phyloP scores from a whole-genome alignment of 2,888 invertebrate genomes.

The Endotricha flammealis region DNA sequence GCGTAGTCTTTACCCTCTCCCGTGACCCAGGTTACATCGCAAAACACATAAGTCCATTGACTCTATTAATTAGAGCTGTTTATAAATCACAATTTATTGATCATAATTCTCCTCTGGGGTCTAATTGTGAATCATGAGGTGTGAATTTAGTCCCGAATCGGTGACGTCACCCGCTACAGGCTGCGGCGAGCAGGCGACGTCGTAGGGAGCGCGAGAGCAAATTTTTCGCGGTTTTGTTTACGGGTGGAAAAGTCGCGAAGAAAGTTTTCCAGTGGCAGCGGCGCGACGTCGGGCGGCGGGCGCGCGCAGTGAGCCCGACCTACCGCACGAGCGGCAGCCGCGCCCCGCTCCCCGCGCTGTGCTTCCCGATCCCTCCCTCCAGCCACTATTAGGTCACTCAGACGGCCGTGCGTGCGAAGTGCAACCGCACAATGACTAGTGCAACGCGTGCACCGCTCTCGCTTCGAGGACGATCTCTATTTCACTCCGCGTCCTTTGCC shows the following conservation, averaged over 20 bases:
- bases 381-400: constrained; percentile 76
- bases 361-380: constrained; percentile 76
- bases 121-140: constrained; percentile 20
- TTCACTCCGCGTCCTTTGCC: constrained; percentile 75
- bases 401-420: constrained; percentile 73
- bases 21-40: constrained; percentile 55
- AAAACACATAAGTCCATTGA: constrained; percentile 42
- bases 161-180: constrained; percentile 22
- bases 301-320: constrained; percentile 75
- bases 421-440: constrained; percentile 75
- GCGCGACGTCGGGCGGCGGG: constrained; percentile 58
- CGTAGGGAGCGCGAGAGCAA: constrained; percentile 41
- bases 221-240: constrained; percentile 62
- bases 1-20: constrained; percentile 57
- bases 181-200: constrained; percentile 20
- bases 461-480: constrained; percentile 79
- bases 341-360: constrained; percentile 56
- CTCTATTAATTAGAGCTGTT: constrained; percentile 23
- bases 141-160: constrained; percentile 18
- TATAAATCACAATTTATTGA: constrained; percentile 46
- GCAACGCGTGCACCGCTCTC: constrained; percentile 77
- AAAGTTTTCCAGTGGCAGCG: constrained; percentile 71
- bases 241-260: constrained; percentile 72
- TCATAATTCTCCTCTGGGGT: constrained; percentile 33
- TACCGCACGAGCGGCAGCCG: constrained; percentile 66